phyloP scores from a whole-genome alignment of 2,797 vertebrate species.

The Sparus aurata region DNA sequence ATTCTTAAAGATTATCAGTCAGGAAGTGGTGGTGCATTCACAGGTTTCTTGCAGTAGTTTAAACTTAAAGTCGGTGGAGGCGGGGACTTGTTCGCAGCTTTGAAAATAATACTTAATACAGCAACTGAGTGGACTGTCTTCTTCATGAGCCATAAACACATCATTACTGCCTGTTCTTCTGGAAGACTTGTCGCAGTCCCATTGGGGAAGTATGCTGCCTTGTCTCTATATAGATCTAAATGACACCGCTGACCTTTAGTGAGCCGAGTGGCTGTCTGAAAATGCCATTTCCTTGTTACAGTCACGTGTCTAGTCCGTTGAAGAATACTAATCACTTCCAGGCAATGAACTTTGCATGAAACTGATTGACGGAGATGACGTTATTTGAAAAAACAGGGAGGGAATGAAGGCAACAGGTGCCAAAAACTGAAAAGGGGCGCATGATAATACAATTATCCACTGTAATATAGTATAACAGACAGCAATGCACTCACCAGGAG shows the following conservation, averaged over 20 bases:
- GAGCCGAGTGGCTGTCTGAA: conserved; percentile 22
- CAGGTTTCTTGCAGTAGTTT: conserved; percentile 15
- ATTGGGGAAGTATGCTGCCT: background rate
- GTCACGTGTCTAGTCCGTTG: conserved; percentile 3
- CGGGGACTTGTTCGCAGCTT: background rate
- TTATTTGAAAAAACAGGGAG: background rate
- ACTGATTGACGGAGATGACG: background rate
- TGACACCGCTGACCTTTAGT: conserved; percentile 46
- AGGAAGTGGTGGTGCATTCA: conserved; percentile 3
- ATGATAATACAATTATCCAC: background rate
- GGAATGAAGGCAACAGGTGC: background rate
- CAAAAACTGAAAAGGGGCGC: background rate
- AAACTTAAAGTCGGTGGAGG: background rate
- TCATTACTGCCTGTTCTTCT: conserved; percentile 22
- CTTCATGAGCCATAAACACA: conserved; percentile 15
- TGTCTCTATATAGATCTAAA: conserved; percentile 12
- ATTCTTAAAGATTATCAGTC: conserved; percentile 35
- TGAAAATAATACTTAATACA: background rate
- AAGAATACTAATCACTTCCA: conserved; percentile 17
- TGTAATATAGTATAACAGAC: background rate
- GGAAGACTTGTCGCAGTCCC: conserved; percentile 20
- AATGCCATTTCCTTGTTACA: conserved; percentile 28
- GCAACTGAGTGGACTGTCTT: background rate
- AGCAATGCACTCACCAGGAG: background rate
- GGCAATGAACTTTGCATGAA: background rate